phyloP scores from a whole-genome alignment of 2,113 vertebrate species.

The Sphyrna mokarran region DNA sequence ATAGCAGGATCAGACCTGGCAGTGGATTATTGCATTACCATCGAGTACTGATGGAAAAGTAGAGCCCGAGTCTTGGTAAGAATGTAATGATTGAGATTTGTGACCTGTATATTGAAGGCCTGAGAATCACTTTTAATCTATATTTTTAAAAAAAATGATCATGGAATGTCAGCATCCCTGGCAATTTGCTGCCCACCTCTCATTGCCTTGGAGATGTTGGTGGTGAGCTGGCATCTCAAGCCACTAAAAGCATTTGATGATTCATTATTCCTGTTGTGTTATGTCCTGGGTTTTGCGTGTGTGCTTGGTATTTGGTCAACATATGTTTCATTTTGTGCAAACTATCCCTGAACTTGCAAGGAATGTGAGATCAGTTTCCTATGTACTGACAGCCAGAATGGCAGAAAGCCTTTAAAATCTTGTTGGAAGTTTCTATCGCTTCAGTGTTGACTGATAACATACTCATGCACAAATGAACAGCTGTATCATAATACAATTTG shows the following conservation, averaged over 20 bases:
- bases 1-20: background rate
- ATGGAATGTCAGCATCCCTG: background rate
- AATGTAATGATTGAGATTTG: background rate
- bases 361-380: background rate
- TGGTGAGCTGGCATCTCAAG: background rate
- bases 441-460: background rate
- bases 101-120: background rate
- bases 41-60: background rate
- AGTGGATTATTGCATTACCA: background rate
- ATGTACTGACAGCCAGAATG: background rate
- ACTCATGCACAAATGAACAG: background rate
- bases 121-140: background rate
- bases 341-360: too few species aligned
- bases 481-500: background rate
- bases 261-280: background rate
- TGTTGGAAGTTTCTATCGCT: background rate
- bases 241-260: background rate
- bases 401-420: background rate
- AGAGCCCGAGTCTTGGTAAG: background rate
- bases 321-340: too few species aligned
- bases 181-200: background rate
- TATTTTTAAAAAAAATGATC: background rate
- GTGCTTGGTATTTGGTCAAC: background rate
- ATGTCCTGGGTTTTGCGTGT: background rate
- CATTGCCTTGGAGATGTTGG: background rate